These are phyloP conservation scores for Synaphobranchus kaupii DNA, from an alignment of 2,797 vertebrate genomes.

Conservation along the genomic window DNA sequence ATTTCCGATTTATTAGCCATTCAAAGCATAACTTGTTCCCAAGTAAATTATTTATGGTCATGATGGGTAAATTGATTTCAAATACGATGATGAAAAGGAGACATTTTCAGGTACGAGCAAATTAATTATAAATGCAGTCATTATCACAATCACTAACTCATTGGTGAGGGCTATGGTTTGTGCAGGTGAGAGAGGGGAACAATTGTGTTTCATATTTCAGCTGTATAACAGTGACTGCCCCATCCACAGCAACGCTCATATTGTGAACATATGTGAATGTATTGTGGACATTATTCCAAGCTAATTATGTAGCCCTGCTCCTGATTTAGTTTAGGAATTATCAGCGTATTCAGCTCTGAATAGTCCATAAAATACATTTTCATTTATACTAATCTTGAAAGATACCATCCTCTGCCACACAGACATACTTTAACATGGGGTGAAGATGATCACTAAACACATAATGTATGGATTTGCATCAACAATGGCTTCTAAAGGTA, in stretches of 20 bases:
- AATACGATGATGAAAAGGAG: background rate
- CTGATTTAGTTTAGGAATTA: background rate
- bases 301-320: background rate
- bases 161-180: background rate
- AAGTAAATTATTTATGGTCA: background rate
- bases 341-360: background rate
- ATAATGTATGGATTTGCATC: background rate
- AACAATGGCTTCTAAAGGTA: background rate
- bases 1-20: background rate
- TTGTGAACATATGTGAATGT: too few relatives aligned
- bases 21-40: background rate
- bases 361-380: background rate
- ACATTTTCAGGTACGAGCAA: background rate
- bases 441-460: too few relatives aligned
- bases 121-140: background rate
- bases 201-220: background rate
- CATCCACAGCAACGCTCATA: too few relatives aligned
- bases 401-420: background rate
- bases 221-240: too few relatives aligned
- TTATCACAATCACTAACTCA: background rate
- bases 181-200: background rate
- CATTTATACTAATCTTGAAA: background rate
- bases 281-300: too few relatives aligned
- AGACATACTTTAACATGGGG: too few relatives aligned
- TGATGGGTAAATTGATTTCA: background rate